Evolutionary conservation across 2,797 vertebrate species (phyloP).

Genomic region (Crocodylus rhombifer): DNA sequence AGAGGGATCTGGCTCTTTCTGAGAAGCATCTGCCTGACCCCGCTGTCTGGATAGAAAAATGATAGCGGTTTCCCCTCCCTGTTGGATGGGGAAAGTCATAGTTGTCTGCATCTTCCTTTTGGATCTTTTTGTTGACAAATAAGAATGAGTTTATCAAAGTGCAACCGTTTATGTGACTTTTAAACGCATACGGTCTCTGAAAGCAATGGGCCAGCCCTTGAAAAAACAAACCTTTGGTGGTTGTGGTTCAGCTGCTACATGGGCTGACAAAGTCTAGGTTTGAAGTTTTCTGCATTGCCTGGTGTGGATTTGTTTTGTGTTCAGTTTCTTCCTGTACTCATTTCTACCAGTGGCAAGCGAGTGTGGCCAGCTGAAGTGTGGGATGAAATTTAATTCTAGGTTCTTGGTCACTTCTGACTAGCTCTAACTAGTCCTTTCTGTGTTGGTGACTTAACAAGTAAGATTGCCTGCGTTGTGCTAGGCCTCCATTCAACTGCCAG

Average conservation of each 20-base stretch:
- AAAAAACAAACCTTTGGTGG: background rate
- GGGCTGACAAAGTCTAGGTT: background rate
- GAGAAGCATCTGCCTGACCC: background rate
- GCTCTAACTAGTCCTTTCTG: no score
- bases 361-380: no score
- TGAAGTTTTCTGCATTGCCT: no score
- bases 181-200: background rate
- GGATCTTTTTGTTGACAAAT: background rate
- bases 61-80: background rate
- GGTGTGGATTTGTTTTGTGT: no score
- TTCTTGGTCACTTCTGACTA: no score
- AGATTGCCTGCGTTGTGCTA: background rate
- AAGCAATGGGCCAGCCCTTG: background rate
- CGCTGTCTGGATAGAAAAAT: background rate
- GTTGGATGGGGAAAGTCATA: no score
- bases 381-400: no score
- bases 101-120: background rate
- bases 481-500: background rate
- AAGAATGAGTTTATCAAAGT: background rate
- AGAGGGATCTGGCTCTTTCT: background rate
- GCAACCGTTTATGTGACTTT: no score
- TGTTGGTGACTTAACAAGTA: no score
- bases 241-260: rapidly evolving
- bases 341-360: no score
- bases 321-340: no score